Evolutionary conservation across 2,888 invertebrate species (phyloP), one percentile per base, ranked within the genome.

Genomic region (Podotricha telesiphe): DNA sequence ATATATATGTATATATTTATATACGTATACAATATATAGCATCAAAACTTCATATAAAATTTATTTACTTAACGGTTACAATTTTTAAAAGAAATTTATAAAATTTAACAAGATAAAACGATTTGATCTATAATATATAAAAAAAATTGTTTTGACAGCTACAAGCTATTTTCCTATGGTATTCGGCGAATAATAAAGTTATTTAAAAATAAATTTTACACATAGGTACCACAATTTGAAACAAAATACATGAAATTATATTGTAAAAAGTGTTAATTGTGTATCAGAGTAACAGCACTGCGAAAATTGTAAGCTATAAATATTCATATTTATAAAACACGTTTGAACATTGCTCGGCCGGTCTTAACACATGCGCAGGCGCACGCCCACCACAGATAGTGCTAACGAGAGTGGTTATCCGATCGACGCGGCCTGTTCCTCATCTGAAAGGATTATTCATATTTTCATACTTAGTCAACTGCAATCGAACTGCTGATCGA

Each of bases 391-490:
- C 76, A 65, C 70, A 78, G 83, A 85, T 86, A 83, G 79, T 79
- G 80, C 85, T 85, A 87, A 87, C 86, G 83, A 87, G 86, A 73
- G 73, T 69, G 75, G 76, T 78, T 85, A 86, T 86, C 86, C 77
- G 73, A 78, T 76, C 73, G 70, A 61, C 70, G 66, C 65, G 51
- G 62, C 61, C 47, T n/a, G 66, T 73, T 70, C 67, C 58, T 70
- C 67, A 65, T 69, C 56, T 63, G 53, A 59, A 67, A 62, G 69
- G 55, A 73, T 77, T 75, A 80, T 79, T 80, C 73, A 71, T 80
- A 77, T 74, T 76, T 76, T 80, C 73, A 71, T 80, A 77, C 75
- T 75, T 76, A 75, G 75, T 64, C 66, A 66, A 63, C 63, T 51
- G 19, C 59, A 63, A 64, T 68, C 71, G 17, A 47, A 64, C 40